A percentile compares a stretch with the other conserved stretches of the same genome.
Conservation (phyloP, 2,888 invertebrate species). For the Anoncus sp. region DNA sequence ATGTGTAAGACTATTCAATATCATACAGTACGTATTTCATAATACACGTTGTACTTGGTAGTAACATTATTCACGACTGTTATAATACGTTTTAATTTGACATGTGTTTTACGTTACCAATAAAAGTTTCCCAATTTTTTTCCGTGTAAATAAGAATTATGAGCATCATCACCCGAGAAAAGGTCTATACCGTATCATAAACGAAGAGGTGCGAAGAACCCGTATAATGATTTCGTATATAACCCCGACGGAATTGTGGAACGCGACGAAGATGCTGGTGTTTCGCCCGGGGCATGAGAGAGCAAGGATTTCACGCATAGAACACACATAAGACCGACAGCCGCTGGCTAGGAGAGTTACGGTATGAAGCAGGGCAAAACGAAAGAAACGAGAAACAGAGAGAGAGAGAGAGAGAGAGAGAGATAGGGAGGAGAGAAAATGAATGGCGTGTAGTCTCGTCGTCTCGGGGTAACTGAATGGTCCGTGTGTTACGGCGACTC, state of each 20-base stretch:
- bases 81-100: no score
- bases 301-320: slow-evolving; percentile 49
- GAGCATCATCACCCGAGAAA: background rate
- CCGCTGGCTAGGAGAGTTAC: slow-evolving; percentile 37
- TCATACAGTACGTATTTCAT: no score
- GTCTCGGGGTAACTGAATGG: slow-evolving; percentile 63
- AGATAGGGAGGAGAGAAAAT: slow-evolving; percentile 46
- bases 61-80: no score
- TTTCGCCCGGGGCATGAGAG: slow-evolving; percentile 43
- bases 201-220: slow-evolving; percentile 22
- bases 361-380: slow-evolving; percentile 20
- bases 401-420: slow-evolving; percentile 32
- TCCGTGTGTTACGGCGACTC: slow-evolving; percentile 59
- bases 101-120: background rate
- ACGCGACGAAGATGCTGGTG: slow-evolving; percentile 45
- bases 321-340: slow-evolving; percentile 44
- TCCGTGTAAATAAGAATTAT: background rate
- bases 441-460: slow-evolving; percentile 62
- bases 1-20: no score
- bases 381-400: slow-evolving; percentile 31
- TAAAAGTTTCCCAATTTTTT: background rate
- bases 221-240: slow-evolving; percentile 44
- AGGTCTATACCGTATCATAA: background rate
- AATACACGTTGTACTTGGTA: no score
- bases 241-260: background rate